A percentile compares a stretch with the other conserved stretches of the same genome.
These are phyloP conservation scores for Nasonia longicornis DNA, from an alignment of 1,140 invertebrate species.

Conservation along the genomic window DNA sequence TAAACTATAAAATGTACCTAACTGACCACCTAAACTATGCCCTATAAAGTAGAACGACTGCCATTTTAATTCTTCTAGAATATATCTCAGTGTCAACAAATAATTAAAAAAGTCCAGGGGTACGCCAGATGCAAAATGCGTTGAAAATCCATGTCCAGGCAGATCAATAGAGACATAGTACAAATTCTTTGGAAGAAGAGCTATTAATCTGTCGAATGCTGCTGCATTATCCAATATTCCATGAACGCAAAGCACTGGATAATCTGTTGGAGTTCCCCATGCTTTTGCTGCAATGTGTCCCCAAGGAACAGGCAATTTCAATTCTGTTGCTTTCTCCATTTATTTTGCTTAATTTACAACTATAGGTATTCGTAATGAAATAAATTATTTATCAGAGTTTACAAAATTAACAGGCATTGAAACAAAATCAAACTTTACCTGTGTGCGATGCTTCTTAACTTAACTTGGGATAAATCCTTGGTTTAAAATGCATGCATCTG, in stretches of 20 bases:
- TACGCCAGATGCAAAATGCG: slow-evolving; percentile 71
- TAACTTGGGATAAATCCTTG: too few species aligned
- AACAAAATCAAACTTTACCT: background rate
- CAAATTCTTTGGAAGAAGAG: slow-evolving; percentile 71
- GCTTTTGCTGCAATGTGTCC: slow-evolving; percentile 71
- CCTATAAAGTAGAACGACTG: slow-evolving; percentile 69
- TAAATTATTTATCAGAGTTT: background rate
- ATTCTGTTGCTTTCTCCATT: slow-evolving; percentile 35
- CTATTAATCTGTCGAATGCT: slow-evolving; percentile 75
- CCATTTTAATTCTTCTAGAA: slow-evolving; percentile 73
- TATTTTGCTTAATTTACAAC: background rate
- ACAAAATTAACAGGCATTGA: background rate
- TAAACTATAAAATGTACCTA: slow-evolving; percentile 65
- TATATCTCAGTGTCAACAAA: slow-evolving; percentile 66
- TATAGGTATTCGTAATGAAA: background rate
- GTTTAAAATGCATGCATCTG: too few species aligned
- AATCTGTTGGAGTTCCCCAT: slow-evolving; percentile 72
- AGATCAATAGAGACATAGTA: slow-evolving; percentile 76
- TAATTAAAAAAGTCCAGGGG: slow-evolving; percentile 67
- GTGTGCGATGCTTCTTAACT: too few species aligned
- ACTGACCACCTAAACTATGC: slow-evolving; percentile 73
- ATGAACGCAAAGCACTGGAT: slow-evolving; percentile 74
- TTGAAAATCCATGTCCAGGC: slow-evolving; percentile 79
- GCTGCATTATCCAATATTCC: slow-evolving; percentile 77
- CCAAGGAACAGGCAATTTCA: slow-evolving; percentile 55